A percentile compares a stretch with the other conserved stretches of the same genome.
phyloP scores from a whole-genome alignment of 2,888 invertebrate species.

The Tortricodes alternella region DNA sequence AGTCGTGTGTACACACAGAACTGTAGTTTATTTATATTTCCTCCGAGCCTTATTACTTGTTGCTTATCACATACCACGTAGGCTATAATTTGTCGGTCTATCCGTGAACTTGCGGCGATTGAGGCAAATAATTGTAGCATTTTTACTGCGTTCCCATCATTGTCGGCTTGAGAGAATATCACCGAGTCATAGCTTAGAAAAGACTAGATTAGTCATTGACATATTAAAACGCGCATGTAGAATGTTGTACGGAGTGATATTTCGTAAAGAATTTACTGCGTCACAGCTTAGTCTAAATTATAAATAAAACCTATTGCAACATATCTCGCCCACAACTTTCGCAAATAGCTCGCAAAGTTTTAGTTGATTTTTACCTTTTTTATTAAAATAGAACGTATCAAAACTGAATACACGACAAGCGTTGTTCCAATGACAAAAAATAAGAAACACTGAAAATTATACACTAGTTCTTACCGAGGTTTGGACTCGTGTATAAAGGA shows the following conservation, averaged over 20 bases:
- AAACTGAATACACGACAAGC: too few relatives aligned
- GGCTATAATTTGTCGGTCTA: constrained; percentile 33
- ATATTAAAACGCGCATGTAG: not conserved
- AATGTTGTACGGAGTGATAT: not conserved
- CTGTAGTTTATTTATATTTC: not conserved
- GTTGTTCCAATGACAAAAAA: too few relatives aligned
- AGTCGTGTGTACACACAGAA: not conserved
- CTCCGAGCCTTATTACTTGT: not conserved
- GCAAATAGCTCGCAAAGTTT: too few relatives aligned
- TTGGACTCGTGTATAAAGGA: too few relatives aligned
- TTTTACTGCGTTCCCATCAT: constrained; percentile 49
- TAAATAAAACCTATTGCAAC: too few relatives aligned
- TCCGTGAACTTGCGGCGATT: constrained; percentile 47
- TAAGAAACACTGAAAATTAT: too few relatives aligned
- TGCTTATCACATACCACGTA: not conserved
- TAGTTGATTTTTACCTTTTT: too few relatives aligned
- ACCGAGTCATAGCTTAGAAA: constrained; percentile 35
- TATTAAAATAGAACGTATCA: too few relatives aligned
- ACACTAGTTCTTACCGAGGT: too few relatives aligned
- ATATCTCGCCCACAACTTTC: too few relatives aligned
- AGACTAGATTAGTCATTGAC: not conserved
- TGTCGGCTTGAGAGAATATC: constrained; percentile 44
- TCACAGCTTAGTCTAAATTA: too few relatives aligned
- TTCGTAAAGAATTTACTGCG: too few relatives aligned
- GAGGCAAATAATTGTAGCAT: constrained; percentile 53